phyloP scores from a whole-genome alignment of 2,888 invertebrate species.

The Mesorhabditis spiculigera region DNA sequence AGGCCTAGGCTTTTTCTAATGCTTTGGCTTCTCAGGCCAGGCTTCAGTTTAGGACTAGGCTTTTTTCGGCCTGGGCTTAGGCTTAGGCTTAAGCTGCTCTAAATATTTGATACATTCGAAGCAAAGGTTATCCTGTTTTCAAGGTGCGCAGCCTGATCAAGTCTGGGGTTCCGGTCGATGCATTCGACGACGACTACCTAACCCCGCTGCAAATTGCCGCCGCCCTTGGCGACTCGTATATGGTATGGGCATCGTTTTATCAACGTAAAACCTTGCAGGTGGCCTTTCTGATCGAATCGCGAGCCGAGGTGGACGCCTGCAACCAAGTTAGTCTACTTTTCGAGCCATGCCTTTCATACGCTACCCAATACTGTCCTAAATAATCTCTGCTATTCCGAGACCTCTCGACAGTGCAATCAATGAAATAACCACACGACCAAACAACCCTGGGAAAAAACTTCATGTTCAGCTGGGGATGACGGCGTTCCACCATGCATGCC shows the following conservation, averaged over 20 bases:
- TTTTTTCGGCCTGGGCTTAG: not conserved
- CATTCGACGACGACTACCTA: slow-evolving; percentile 47
- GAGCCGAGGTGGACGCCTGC: slow-evolving; percentile 44
- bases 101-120: no score
- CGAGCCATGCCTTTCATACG: no score
- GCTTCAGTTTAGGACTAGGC: no score
- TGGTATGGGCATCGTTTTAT: slow-evolving; percentile 22
- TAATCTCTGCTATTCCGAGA: no score
- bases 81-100: no score
- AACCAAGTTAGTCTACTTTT: slow-evolving; percentile 15
- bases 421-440: no score
- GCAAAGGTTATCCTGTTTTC: not conserved
- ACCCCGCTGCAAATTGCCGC: slow-evolving; percentile 53
- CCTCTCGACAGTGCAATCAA: not conserved
- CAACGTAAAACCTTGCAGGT: no score
- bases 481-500: slow-evolving; percentile 49
- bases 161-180: slow-evolving; percentile 38
- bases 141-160: slow-evolving; percentile 15
- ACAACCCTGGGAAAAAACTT: not conserved
- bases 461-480: slow-evolving; percentile 41
- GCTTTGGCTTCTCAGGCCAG: no score
- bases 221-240: slow-evolving; percentile 40
- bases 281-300: slow-evolving; percentile 32
- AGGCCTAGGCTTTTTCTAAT: no score
- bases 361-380: no score